phyloP scores from a whole-genome alignment of 2,888 invertebrate species.

The Neelides folsomi region DNA sequence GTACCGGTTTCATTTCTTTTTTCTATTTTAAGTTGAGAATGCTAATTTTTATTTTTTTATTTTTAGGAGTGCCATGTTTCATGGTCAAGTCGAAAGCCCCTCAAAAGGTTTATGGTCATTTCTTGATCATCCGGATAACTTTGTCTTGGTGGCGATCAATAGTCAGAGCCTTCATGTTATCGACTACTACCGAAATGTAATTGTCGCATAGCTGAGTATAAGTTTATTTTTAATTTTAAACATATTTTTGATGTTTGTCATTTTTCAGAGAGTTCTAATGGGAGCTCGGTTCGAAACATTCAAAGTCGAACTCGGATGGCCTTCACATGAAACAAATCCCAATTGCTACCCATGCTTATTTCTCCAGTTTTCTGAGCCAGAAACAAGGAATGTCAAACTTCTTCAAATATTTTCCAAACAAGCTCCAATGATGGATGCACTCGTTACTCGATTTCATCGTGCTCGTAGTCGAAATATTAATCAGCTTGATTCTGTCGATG shows the following conservation, averaged over 20 bases:
- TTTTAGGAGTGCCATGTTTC: conserved; percentile 78
- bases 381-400: conserved; percentile 64
- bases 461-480: conserved; percentile 23
- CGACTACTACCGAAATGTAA: conserved; percentile 32
- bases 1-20: not conserved
- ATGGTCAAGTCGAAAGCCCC: conserved; percentile 87
- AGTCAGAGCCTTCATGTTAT: conserved; percentile 32
- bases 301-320: conserved; percentile 83
- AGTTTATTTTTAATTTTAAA: conserved; percentile 3
- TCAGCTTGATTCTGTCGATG: conserved; percentile 15
- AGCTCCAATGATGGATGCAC: conserved; percentile 35
- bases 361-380: conserved; percentile 71
- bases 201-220: conserved; percentile 3
- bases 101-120: conserved; percentile 70
- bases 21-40: not conserved
- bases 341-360: conserved; percentile 85
- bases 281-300: conserved; percentile 77
- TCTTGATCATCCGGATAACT: conserved; percentile 71
- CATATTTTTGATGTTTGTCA: conserved; percentile 3
- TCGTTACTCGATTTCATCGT: conserved; percentile 28
- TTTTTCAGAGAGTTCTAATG: conserved; percentile 58
- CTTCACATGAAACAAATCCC: conserved; percentile 61
- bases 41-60: conserved; percentile 6
- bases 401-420: conserved; percentile 51
- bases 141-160: conserved; percentile 68